Conservation (phyloP, 2,888 invertebrate species). For the Pocota personata region DNA sequence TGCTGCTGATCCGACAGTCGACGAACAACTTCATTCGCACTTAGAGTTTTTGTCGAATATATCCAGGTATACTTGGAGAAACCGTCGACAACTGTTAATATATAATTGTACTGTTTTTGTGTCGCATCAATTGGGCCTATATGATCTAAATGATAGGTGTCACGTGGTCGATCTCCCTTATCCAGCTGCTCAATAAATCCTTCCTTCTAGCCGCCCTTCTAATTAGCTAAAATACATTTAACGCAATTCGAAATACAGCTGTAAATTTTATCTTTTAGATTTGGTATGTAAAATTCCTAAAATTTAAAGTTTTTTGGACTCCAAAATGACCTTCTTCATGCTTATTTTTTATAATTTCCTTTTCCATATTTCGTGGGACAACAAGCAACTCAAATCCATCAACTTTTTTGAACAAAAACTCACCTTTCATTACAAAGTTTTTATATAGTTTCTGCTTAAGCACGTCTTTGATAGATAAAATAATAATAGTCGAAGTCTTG, state of each 20-base stretch:
- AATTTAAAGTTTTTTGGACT: constrained; percentile 12
- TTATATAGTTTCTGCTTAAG: too few species aligned
- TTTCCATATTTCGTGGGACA: too few species aligned
- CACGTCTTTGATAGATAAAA: too few species aligned
- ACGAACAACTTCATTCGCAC: too few species aligned
- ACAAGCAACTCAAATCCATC: too few species aligned
- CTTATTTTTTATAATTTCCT: too few species aligned
- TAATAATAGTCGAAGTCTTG: too few species aligned
- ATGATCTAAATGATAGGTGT: constrained; percentile 51
- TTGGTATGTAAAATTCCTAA: constrained; percentile 37
- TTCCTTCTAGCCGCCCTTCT: constrained; percentile 26
- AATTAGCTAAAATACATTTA: too few species aligned
- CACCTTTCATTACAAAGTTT: too few species aligned
- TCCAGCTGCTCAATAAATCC: not conserved
- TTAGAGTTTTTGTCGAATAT: too few species aligned
- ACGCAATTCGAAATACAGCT: constrained; percentile 8
- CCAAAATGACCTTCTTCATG: constrained; percentile 49
- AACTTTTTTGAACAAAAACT: too few species aligned
- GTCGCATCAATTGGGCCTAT: constrained; percentile 11
- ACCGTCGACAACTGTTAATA: constrained; percentile 77
- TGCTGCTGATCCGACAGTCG: constrained; percentile 74
- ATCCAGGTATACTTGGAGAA: too few species aligned
- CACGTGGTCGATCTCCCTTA: constrained; percentile 13
- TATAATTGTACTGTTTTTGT: constrained; percentile 75
- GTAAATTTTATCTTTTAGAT: constrained; percentile 11